phyloP scores from a whole-genome alignment of 2,113 vertebrate genomes.

The Seriola rivoliana region DNA sequence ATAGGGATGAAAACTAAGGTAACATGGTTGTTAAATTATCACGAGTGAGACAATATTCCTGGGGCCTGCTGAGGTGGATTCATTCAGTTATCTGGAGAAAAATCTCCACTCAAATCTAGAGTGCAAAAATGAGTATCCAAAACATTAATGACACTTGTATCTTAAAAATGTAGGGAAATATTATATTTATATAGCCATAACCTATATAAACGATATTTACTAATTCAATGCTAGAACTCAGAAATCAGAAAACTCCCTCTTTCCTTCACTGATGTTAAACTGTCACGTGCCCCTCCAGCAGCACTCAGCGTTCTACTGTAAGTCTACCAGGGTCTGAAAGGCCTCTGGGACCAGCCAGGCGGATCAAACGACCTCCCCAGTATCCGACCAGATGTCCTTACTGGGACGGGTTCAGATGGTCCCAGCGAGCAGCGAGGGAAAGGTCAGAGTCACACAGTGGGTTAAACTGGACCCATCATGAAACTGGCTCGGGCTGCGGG shows the following conservation, averaged over 20 bases:
- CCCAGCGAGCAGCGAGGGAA: conserved; percentile 82
- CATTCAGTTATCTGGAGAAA: neutral
- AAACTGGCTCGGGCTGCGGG: conserved; percentile 75
- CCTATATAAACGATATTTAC: neutral
- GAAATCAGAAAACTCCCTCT: neutral
- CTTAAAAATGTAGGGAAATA: too few relatives aligned
- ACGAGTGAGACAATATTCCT: neutral
- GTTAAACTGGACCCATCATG: conserved; percentile 87
- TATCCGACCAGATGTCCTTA: conserved; percentile 83
- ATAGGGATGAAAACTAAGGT: too few relatives aligned
- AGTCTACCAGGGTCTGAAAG: conserved; percentile 49
- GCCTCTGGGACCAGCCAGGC: conserved; percentile 75
- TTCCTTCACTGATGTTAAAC: conserved; percentile 2
- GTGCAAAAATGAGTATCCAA: too few relatives aligned
- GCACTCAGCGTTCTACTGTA: conserved; percentile 46
- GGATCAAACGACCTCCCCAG: conserved; percentile 76
- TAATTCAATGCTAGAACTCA: neutral
- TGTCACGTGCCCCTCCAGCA: conserved; percentile 49
- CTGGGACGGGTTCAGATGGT: conserved; percentile 83
- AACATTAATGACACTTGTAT: neutral
- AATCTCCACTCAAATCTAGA: too few relatives aligned
- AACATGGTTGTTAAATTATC: neutral
- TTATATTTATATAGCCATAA: neutral
- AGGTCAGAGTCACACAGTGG: conserved; percentile 87
- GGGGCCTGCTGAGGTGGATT: neutral